Evolutionary conservation across 2,888 invertebrate species (phyloP), one percentile per base, ranked within the genome.

Genomic region (Acrobasis suavella): DNA sequence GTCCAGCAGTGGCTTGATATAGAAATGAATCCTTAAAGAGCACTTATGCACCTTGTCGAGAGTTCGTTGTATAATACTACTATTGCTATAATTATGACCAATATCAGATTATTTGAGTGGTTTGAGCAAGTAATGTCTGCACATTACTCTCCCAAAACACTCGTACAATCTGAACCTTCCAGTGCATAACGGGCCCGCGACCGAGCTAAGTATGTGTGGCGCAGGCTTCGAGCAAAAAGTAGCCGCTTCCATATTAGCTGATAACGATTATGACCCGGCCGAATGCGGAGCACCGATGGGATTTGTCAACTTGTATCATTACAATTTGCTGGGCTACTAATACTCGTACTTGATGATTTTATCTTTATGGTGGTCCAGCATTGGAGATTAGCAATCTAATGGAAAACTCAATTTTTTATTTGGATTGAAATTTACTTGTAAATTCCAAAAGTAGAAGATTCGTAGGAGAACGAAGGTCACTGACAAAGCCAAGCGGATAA

Each of bases 221-320:
- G 78, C 77, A 78, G 72, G 74, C 72, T 69, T 39, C 64, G 65
- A 72, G 75, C 74, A 87, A 87, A 87, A 87, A 87, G 81, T 76
- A 70, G 83, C 71, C 73, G 72, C 72, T 71, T 66, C 87, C 87
- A 81, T 87, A 85, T 86, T 80, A 67, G 87, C 68, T 70, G 73
- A 73, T 80, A 82, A 81, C 81, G 84, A 85, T 85, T 86, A 87
- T 84, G 80, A 77, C 80, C 76, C 72, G 80, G 69, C 76, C 81
- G 65, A 66, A 69, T 67, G 69, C 69, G 69, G 69, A 69, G 65
- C 52, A 39, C 58, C 60, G 50, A 58, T 65, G 62, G 62, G 64
- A 65, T 69, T 68, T 64, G 65, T 68, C 66, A 63, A 66, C 65
- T 60, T 50, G 62, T 61, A 39, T 60, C 61, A 62, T 65, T 62